These are phyloP conservation scores for Rhinichthys klamathensis DNA, from an alignment of 2,113 vertebrate species.

Conservation along the genomic window DNA sequence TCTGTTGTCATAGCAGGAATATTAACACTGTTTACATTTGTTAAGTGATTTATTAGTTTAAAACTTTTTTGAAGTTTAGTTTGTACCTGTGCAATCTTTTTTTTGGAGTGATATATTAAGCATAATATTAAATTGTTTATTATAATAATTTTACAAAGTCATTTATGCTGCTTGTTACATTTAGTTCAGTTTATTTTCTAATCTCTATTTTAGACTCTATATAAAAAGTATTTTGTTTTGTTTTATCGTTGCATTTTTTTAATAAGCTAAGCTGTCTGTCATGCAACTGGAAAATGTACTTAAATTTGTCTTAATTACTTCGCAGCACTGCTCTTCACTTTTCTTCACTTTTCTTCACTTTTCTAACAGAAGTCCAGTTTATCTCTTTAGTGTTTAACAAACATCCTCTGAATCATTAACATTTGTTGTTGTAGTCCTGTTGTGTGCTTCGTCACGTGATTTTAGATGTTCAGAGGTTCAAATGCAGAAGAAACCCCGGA, in stretches of 20 bases:
- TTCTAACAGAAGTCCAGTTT: neutral
- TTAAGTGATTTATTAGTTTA: neutral
- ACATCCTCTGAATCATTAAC: neutral
- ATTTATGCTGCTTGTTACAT: no score
- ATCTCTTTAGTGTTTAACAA: neutral
- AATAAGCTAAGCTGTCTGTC: neutral
- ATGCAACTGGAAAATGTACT: neutral
- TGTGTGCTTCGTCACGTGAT: neutral
- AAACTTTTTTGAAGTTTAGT: neutral
- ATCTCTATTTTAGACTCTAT: neutral
- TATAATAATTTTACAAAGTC: no score
- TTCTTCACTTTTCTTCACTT: neutral
- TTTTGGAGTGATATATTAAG: no score
- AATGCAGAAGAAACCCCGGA: neutral
- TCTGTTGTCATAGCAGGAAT: conserved; percentile 31
- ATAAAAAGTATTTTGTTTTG: neutral
- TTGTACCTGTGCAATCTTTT: neutral
- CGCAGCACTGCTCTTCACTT: neutral
- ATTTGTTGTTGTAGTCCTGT: neutral
- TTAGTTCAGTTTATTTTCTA: no score
- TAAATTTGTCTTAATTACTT: neutral
- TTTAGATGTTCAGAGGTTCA: neutral
- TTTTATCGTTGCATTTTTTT: neutral
- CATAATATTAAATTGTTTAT: no score
- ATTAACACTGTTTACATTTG: neutral